Percentiles rank a stretch among this genome's conserved stretches.
Conservation (phyloP, 2,113 vertebrate species). For the Scartelaos histophorus region DNA sequence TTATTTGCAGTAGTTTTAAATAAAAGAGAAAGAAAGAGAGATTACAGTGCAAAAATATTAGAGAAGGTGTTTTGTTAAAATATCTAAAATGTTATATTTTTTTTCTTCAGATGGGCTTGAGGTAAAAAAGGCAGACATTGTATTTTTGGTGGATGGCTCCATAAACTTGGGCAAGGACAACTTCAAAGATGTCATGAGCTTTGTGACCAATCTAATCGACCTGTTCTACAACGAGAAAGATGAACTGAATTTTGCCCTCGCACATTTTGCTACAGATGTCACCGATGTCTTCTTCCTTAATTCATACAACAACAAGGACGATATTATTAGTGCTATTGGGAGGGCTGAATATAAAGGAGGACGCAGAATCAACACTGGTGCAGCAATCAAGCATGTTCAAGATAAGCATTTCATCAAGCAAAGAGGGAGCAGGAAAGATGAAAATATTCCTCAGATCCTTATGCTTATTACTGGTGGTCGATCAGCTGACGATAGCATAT, state of each 20-base stretch:
- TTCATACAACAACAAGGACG: slow-evolving; percentile 79
- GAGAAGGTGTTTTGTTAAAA: not conserved
- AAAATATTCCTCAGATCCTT: slow-evolving; percentile 87
- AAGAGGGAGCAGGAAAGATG: slow-evolving; percentile 86
- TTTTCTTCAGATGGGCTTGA: slow-evolving; percentile 35
- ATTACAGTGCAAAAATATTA: too few relatives aligned
- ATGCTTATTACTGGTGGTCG: slow-evolving; percentile 87
- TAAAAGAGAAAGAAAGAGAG: too few relatives aligned
- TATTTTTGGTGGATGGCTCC: slow-evolving; percentile 94
- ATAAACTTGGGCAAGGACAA: slow-evolving; percentile 86
- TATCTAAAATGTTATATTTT: not conserved
- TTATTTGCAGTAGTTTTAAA: not conserved
- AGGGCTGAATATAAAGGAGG: slow-evolving; percentile 88
- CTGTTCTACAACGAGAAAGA: slow-evolving; percentile 82
- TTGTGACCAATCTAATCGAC: slow-evolving; percentile 85
- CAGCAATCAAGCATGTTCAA: slow-evolving; percentile 84
- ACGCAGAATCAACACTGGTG: slow-evolving; percentile 80
- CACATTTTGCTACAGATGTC: slow-evolving; percentile 89
- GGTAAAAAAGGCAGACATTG: slow-evolving; percentile 88
- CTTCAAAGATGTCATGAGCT: slow-evolving; percentile 85
- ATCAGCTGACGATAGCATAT: slow-evolving; percentile 81
- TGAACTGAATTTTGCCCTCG: slow-evolving; percentile 85
- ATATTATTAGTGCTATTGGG: slow-evolving; percentile 81
- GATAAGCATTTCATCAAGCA: slow-evolving; percentile 85
- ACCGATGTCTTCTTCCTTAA: slow-evolving; percentile 89